Evolutionary conservation across 2,797 vertebrate species (phyloP).

Genomic region (Argyrosomus regius): DNA sequence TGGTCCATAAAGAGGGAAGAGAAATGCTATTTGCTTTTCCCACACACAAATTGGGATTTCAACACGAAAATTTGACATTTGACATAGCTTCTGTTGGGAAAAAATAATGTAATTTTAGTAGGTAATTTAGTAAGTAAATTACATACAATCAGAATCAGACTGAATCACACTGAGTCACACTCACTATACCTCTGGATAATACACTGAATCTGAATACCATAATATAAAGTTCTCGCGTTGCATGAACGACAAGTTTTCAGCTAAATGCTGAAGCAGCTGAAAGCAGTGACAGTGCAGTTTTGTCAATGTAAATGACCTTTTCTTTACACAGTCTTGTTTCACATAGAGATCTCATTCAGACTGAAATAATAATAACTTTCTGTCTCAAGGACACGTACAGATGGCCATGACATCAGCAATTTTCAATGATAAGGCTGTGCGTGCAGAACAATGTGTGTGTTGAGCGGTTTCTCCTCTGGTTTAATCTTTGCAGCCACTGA

Average conservation of each 20-base stretch:
- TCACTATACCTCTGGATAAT: background rate
- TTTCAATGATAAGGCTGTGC: slow-evolving; percentile 53
- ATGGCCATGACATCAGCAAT: slow-evolving; percentile 60
- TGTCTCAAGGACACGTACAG: slow-evolving; percentile 53
- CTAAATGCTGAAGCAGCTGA: slow-evolving; percentile 32
- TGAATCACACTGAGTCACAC: background rate
- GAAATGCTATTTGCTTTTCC: background rate
- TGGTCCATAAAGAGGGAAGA: no score
- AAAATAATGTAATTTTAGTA: background rate
- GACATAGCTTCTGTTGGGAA: no score
- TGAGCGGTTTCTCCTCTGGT: slow-evolving; percentile 18
- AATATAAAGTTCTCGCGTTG: background rate
- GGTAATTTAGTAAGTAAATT: background rate
- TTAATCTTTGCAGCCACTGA: slow-evolving; percentile 48
- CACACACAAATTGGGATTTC: background rate
- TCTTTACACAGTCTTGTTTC: slow-evolving; percentile 41
- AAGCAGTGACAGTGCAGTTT: slow-evolving; percentile 23
- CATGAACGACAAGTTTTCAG: background rate
- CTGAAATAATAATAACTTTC: slow-evolving; percentile 50
- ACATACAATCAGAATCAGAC: background rate
- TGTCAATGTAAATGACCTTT: slow-evolving; percentile 49
- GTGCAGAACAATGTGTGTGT: slow-evolving; percentile 37
- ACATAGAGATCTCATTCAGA: slow-evolving; percentile 43
- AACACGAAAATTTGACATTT: background rate
- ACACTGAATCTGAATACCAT: slow-evolving; percentile 3